phyloP scores from a whole-genome alignment of 2,888 invertebrate species.

The Magallana nippona region DNA sequence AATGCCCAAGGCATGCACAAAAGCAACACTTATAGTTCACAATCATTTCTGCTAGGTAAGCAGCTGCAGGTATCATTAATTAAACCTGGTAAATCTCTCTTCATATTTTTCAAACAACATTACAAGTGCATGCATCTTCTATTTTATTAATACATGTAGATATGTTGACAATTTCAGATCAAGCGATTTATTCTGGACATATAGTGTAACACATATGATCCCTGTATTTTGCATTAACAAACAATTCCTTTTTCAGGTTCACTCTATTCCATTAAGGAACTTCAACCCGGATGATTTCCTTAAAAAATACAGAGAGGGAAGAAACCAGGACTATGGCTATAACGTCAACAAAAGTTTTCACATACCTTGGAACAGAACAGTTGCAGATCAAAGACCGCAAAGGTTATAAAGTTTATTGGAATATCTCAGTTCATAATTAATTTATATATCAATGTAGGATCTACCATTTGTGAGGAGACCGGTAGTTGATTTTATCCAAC shows the following conservation, averaged over 20 bases:
- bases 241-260: conserved; percentile 35
- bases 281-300: conserved; percentile 37
- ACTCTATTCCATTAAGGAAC: conserved; percentile 34
- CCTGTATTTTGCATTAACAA: background rate
- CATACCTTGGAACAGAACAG: conserved; percentile 88
- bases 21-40: too few species aligned
- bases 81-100: too few species aligned
- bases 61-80: too few species aligned
- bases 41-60: too few species aligned
- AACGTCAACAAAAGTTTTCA: conserved; percentile 92
- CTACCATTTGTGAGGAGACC: background rate
- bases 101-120: too few species aligned
- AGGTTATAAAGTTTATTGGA: conserved; percentile 73
- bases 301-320: conserved; percentile 9
- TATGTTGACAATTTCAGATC: too few species aligned
- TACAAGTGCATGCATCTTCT: too few species aligned
- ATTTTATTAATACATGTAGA: too few species aligned
- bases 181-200: too few species aligned
- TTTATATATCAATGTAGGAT: background rate
- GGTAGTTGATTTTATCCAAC: too few species aligned
- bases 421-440: conserved; percentile 1
- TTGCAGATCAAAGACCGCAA: conserved; percentile 83
- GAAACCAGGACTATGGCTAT: conserved; percentile 83
- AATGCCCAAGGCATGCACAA: too few species aligned
- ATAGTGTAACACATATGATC: too few species aligned